phyloP scores from a whole-genome alignment of 2,888 invertebrate species.

The Timema cristinae region DNA sequence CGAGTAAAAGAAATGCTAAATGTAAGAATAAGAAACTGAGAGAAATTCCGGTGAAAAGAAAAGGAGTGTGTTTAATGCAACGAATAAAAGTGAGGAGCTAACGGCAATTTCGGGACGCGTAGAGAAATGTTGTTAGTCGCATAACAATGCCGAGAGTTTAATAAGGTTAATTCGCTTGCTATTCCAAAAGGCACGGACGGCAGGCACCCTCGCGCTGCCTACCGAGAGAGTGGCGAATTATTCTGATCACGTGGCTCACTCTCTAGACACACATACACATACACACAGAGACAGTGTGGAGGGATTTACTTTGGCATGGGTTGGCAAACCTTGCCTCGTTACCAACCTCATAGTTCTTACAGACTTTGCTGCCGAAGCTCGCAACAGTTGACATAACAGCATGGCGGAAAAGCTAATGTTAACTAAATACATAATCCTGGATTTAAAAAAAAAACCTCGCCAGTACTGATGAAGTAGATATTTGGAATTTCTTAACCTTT shows the following conservation, averaged over 20 bases:
- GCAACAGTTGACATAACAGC: too few species aligned
- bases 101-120: constrained; percentile 23
- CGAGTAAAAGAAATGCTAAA: background rate
- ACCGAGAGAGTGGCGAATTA: background rate
- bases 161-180: constrained; percentile 28
- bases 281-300: background rate
- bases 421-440: too few species aligned
- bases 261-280: background rate
- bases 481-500: too few species aligned
- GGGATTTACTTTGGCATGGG: background rate
- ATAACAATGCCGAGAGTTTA: constrained; percentile 27
- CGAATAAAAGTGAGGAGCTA: constrained; percentile 27
- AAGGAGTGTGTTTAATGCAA: constrained; percentile 20
- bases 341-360: constrained; percentile 14
- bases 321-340: constrained; percentile 3
- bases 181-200: background rate
- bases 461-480: too few species aligned
- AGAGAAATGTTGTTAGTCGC: constrained; percentile 21
- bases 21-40: too few species aligned
- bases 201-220: too few species aligned
- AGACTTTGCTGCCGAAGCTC: too few species aligned
- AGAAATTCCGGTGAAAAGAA: background rate
- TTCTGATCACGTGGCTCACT: constrained; percentile 14
- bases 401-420: too few species aligned
- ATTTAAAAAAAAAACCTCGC: too few species aligned